Base-by-base conservation (phyloP, 2,888 invertebrate species). In the Pristionchus exspectatus region DNA sequence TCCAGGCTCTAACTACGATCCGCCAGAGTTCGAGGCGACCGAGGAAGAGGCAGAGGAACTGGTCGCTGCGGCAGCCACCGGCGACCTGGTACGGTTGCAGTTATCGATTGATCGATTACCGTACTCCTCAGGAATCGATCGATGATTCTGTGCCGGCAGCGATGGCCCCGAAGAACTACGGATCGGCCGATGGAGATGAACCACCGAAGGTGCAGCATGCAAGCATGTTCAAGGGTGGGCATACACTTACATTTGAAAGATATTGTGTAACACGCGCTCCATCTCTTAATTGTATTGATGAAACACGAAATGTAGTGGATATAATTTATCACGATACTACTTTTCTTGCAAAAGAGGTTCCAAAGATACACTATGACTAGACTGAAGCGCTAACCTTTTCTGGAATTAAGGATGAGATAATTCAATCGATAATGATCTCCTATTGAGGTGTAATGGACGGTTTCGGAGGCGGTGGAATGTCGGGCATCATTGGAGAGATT, bases 401-500 rank as follows among this genome's bases (percentile, higher is more conserved):
- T 50, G 44, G 38, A 38, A 38, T 38, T 38, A 50, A 50, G 9
- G 44, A 16, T 72, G 27, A 33, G 2, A 24, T 16, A 33, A 50
- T 18, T 1, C 24, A 38, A 85, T 30, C 59, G 59, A 85, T 30
- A 50, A 14, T 59, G 50, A 56, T 56, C 9, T 50, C 21, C 54
- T 56, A 33, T 59, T 21, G 30, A 88, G 88, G 90, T 50, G 89
- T 87, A 21, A 90, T 93, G 90, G 92, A 92, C 50, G 92, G 92
- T 2, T 93, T 93, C 87, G 92, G 92, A 18, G 91, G 90, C 18
- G 90, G 89, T 24, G 93, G 92, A 50, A 90, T 93, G 56, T 92
- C 92, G 18, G 92, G 91, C 44, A 91, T 94, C 84, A 91, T 94
- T 24, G 92, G 93, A 12, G 90, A 90, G 44, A 92, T 95, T 56